phyloP scores from a whole-genome alignment of 2,888 invertebrate species.

The Leptinotarsa haldemani region DNA sequence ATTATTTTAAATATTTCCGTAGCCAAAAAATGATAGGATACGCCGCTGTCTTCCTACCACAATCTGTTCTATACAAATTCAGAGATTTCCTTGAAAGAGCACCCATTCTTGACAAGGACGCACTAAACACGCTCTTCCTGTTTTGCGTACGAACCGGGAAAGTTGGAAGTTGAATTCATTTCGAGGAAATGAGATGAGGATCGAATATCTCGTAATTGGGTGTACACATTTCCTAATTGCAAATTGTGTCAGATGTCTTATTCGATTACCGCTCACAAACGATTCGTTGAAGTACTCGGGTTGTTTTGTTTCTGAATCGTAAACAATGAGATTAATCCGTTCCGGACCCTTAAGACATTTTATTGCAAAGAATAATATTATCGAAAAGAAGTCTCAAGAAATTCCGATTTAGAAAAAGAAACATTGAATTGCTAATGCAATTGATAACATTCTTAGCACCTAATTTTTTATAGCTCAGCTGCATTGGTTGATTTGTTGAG shows the following conservation, averaged over 20 bases:
- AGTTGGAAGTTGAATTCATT: slow-evolving; percentile 13
- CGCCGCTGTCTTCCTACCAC: neutral
- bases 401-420: neutral
- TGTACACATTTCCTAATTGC: slow-evolving; percentile 4
- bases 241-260: slow-evolving; percentile 11
- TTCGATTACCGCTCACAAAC: slow-evolving; percentile 6
- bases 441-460: too few species aligned
- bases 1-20: neutral
- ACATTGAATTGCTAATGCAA: neutral
- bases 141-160: neutral
- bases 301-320: slow-evolving; percentile 1
- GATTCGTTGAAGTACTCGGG: neutral
- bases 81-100: slow-evolving; percentile 1
- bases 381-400: neutral
- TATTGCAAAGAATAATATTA: neutral
- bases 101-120: neutral
- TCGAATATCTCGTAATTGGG: neutral
- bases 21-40: neutral
- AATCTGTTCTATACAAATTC: neutral
- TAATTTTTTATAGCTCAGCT: too few species aligned
- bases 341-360: neutral
- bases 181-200: neutral
- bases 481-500: too few species aligned
- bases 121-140: slow-evolving; percentile 10
- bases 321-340: neutral